A percentile compares a stretch with the other conserved stretches of the same genome.
phyloP scores from a whole-genome alignment of 1,140 invertebrate genomes.

The Macrobrachium nipponense region DNA sequence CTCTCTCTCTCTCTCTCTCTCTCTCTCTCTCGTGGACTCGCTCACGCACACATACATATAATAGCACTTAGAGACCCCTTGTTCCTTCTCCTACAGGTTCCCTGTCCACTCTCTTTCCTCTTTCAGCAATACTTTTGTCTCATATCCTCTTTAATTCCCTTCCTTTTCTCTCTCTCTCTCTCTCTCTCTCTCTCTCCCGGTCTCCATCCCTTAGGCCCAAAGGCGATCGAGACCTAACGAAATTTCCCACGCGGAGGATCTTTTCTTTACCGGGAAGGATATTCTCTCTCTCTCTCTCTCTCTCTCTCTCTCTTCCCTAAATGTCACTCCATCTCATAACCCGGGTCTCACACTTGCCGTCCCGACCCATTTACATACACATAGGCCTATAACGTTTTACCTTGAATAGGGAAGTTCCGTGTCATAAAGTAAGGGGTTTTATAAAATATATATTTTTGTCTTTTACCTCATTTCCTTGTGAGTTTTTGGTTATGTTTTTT shows the following conservation, averaged over 20 bases:
- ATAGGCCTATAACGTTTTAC: no score
- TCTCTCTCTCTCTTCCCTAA: neutral
- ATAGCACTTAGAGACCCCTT: neutral
- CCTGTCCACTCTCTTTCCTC: neutral
- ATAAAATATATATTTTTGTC: no score
- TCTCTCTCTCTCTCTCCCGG: neutral
- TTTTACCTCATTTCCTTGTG: no score
- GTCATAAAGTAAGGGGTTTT: no score
- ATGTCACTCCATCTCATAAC: neutral
- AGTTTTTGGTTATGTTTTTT: no score
- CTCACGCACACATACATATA: conserved; percentile 17
- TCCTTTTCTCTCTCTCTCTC: neutral
- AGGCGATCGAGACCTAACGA: no score
- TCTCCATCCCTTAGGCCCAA: no score
- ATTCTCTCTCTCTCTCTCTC: neutral
- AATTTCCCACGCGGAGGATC: no score
- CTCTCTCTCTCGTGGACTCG: neutral
- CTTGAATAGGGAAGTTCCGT: no score
- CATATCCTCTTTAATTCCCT: neutral
- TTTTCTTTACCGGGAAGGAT: no score
- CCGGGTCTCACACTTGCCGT: neutral
- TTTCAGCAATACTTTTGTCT: neutral
- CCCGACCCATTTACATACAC: neutral
- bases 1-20: conserved; percentile 45
- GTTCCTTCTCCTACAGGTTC: no score